Percentiles rank a stretch among this genome's conserved stretches.
Conservation (phyloP, 2,797 vertebrate species). For the Balearica regulorum region DNA sequence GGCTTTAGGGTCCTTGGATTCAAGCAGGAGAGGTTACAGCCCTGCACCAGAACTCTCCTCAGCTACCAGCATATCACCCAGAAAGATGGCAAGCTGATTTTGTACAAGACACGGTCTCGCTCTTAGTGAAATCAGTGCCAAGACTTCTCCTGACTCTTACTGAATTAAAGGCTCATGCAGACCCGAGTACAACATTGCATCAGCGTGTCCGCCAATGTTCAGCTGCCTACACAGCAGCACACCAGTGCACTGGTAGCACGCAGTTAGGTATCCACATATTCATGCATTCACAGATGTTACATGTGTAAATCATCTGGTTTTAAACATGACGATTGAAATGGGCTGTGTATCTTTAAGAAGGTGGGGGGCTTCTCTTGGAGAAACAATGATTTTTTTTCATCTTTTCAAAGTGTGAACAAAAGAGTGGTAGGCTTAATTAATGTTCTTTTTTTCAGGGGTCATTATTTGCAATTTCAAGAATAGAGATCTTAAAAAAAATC, state of each 20-base stretch:
- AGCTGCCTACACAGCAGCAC: neutral
- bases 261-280: neutral
- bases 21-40: neutral
- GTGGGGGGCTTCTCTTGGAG: neutral
- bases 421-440: constrained; percentile 6
- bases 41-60: neutral
- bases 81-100: neutral
- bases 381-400: neutral
- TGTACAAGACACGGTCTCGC: accelerated
- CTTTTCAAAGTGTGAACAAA: constrained; percentile 15
- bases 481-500: neutral
- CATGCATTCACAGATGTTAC: neutral
- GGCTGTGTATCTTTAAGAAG: neutral
- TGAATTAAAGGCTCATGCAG: neutral
- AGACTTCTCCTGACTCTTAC: neutral
- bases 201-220: neutral
- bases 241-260: neutral
- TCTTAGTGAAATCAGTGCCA: neutral
- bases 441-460: neutral
- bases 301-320: neutral
- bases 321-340: neutral
- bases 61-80: neutral
- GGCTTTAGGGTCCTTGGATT: neutral
- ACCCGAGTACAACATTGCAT: accelerated
- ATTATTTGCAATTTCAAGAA: constrained; percentile 14